A percentile compares a stretch with the other conserved stretches of the same genome.
Evolutionary conservation across 1,140 invertebrate genomes (phyloP).

Genomic region (Drosophila saltans): DNA sequence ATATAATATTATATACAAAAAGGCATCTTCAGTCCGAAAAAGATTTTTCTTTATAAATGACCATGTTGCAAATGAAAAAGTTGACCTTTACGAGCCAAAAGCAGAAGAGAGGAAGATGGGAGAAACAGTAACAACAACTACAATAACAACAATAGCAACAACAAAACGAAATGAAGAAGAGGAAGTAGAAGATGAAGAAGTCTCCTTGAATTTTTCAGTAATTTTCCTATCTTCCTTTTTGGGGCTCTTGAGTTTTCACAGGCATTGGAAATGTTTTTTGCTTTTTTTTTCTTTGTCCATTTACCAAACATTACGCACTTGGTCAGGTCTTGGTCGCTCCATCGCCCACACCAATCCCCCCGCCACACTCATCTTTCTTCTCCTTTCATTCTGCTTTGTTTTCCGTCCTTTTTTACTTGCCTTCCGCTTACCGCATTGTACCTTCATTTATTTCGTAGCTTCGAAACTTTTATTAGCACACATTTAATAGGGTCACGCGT

Average conservation of each 20-base stretch:
- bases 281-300: conserved; percentile 32
- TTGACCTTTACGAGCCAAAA: conserved; percentile 57
- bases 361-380: background rate
- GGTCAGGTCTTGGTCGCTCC: conserved; percentile 37
- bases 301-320: conserved; percentile 54
- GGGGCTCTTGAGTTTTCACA: conserved; percentile 26
- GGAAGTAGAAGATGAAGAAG: background rate
- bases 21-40: conserved; percentile 32
- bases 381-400: background rate
- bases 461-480: conserved; percentile 77
- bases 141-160: background rate
- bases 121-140: background rate
- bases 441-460: conserved; percentile 43
- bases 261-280: background rate
- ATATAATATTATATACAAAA: conserved; percentile 30
- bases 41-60: conserved; percentile 51
- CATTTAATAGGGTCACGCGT: conserved; percentile 82
- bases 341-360: background rate
- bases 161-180: background rate
- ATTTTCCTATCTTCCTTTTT: conserved; percentile 57
- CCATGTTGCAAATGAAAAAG: conserved; percentile 71
- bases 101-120: background rate
- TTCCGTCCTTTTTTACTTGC: background rate
- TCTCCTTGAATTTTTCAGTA: conserved; percentile 74
- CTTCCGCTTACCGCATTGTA: conserved; percentile 14